phyloP scores from a whole-genome alignment of 2,113 vertebrate genomes.

The Scalopus aquaticus region DNA sequence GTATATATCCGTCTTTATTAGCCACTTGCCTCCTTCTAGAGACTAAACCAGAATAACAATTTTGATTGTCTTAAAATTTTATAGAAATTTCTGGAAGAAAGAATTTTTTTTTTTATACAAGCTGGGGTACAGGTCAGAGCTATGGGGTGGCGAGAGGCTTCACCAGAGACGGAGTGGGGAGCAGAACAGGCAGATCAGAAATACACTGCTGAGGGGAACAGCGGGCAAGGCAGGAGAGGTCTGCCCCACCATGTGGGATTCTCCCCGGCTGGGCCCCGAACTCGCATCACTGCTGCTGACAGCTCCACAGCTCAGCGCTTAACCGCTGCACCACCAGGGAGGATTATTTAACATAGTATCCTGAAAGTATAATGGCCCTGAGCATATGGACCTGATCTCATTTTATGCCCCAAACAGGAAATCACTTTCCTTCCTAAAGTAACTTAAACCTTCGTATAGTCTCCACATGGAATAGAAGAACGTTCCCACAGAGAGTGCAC shows the following conservation, averaged over 20 bases:
- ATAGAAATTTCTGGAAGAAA: background rate
- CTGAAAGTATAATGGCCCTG: background rate
- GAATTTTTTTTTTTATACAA: no score
- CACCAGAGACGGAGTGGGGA: no score
- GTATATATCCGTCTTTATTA: background rate
- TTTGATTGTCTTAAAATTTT: background rate
- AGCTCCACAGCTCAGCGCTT: no score
- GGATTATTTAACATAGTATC: background rate
- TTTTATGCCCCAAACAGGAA: constrained; percentile 58
- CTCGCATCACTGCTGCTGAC: background rate
- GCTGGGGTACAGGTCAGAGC: no score
- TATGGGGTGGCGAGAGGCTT: no score
- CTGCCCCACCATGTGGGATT: no score
- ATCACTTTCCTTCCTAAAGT: constrained; percentile 8
- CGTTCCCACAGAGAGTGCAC: background rate
- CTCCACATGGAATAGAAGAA: background rate
- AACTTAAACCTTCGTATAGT: background rate
- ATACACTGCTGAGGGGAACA: no score
- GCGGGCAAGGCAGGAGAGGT: no score
- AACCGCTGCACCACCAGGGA: no score
- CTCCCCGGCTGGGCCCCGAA: no score
- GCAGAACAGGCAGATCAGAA: no score
- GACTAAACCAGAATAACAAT: background rate
- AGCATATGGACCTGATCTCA: constrained; percentile 36
- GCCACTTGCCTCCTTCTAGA: background rate